These are phyloP conservation scores for Graptemys geographica DNA, from an alignment of 2,797 vertebrate species.

Conservation along the genomic window DNA sequence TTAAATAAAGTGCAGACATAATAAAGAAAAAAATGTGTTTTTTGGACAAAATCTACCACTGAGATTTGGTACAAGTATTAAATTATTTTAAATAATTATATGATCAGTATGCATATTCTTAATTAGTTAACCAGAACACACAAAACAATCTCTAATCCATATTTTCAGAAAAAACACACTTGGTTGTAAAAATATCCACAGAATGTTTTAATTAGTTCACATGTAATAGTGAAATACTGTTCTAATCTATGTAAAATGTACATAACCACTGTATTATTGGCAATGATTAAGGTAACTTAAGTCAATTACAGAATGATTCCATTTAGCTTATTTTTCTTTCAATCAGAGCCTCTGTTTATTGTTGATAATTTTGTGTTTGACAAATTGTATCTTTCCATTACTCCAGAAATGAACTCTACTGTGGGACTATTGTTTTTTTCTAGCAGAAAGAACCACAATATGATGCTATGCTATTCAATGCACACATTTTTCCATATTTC, in stretches of 20 bases:
- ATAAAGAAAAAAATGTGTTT: not conserved
- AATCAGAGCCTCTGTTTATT: conserved; percentile 20
- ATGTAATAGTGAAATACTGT: not conserved
- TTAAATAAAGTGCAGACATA: not conserved
- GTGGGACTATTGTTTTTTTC: not conserved
- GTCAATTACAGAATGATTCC: not conserved
- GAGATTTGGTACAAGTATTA: not conserved
- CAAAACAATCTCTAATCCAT: not conserved
- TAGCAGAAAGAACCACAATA: conserved; percentile 1
- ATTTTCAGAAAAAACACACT: not conserved
- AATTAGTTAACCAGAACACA: not conserved
- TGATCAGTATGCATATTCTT: not conserved
- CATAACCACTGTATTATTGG: not conserved
- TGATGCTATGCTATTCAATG: not conserved
- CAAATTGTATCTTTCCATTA: conserved; percentile 29
- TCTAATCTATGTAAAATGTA: not conserved
- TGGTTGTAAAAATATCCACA: not conserved
- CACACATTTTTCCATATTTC: not conserved
- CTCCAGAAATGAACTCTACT: not conserved
- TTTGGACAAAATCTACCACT: not conserved
- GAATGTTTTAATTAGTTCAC: not conserved
- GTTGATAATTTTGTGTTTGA: conserved; percentile 32
- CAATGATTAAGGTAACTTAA: conserved; percentile 30
- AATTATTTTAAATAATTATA: not conserved
- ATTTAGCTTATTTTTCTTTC: conserved; percentile 51